phyloP scores from a whole-genome alignment of 2,888 invertebrate genomes.

The Nemurella pictetii region DNA sequence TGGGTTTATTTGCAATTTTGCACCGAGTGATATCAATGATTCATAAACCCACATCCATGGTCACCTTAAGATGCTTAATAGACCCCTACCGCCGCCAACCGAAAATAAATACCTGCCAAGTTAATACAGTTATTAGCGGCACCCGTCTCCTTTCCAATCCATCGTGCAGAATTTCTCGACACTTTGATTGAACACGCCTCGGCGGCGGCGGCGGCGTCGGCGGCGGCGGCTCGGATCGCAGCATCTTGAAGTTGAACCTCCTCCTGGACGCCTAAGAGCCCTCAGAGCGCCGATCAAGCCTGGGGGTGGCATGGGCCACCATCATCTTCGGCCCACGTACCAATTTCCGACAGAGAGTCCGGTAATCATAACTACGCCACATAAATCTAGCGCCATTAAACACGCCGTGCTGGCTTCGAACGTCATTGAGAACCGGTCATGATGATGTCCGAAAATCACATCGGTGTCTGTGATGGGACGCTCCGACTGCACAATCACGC shows the following conservation, averaged over 20 bases:
- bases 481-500: too few species aligned
- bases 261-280: background rate
- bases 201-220: too few species aligned
- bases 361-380: constrained; percentile 20
- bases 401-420: background rate
- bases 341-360: constrained; percentile 2
- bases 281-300: background rate
- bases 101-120: background rate
- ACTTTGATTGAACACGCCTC: constrained; percentile 5
- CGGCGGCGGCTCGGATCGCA: too few species aligned
- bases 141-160: background rate
- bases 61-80: too few species aligned
- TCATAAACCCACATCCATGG: too few species aligned
- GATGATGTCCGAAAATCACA: background rate
- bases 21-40: too few species aligned
- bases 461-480: background rate
- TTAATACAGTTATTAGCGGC: constrained; percentile 15
- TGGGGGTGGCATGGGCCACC: background rate
- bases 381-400: constrained; percentile 23
- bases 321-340: constrained; percentile 7
- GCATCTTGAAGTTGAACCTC: background rate
- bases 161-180: background rate
- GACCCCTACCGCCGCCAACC: background rate
- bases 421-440: background rate
- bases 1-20: too few species aligned